Conservation (phyloP, 2,888 invertebrate genomes). For the Metalampra italica region DNA sequence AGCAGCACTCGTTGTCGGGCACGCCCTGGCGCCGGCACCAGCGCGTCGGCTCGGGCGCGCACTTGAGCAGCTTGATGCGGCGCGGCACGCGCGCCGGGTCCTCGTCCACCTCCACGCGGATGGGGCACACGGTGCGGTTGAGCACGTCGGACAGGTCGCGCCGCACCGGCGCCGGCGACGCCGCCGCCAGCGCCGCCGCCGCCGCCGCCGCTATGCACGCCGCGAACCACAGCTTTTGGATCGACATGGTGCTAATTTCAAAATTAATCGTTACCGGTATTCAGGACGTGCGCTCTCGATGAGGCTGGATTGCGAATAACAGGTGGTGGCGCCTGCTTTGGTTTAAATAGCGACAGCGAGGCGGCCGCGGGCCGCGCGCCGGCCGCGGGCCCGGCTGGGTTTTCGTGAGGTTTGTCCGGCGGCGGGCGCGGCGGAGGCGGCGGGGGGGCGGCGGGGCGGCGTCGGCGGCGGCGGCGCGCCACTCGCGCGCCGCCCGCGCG, state of each 20-base stretch:
- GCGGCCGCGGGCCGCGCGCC: neutral
- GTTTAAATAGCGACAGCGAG: slow-evolving; percentile 1
- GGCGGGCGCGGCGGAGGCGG: slow-evolving; percentile 7
- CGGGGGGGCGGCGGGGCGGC: slow-evolving; percentile 1
- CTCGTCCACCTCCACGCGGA: slow-evolving; percentile 44
- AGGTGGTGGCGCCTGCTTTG: slow-evolving; percentile 17
- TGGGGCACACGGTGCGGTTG: slow-evolving; percentile 62
- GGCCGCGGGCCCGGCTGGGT: slow-evolving; percentile 12
- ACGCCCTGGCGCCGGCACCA: slow-evolving; percentile 45
- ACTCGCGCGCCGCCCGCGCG: too few species aligned
- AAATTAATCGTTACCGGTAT: neutral
- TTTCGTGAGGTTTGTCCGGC: too few species aligned
- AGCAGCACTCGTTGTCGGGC: slow-evolving; percentile 55
- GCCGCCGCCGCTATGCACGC: slow-evolving; percentile 18
- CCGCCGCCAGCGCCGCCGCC: slow-evolving; percentile 23
- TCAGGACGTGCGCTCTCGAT: slow-evolving; percentile 32
- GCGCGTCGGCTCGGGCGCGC: slow-evolving; percentile 44
- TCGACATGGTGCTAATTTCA: slow-evolving; percentile 9
- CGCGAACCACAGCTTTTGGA: slow-evolving; percentile 16
- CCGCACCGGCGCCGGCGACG: slow-evolving; percentile 25
- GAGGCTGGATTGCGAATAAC: slow-evolving; percentile 43
- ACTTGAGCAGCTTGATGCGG: slow-evolving; percentile 58
- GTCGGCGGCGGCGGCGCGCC: too few species aligned
- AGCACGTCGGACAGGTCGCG: slow-evolving; percentile 40
- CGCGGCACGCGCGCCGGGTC: slow-evolving; percentile 51